Evolutionary conservation across 2,888 invertebrate genomes (phyloP).

Genomic region (Craniophora ligustri): DNA sequence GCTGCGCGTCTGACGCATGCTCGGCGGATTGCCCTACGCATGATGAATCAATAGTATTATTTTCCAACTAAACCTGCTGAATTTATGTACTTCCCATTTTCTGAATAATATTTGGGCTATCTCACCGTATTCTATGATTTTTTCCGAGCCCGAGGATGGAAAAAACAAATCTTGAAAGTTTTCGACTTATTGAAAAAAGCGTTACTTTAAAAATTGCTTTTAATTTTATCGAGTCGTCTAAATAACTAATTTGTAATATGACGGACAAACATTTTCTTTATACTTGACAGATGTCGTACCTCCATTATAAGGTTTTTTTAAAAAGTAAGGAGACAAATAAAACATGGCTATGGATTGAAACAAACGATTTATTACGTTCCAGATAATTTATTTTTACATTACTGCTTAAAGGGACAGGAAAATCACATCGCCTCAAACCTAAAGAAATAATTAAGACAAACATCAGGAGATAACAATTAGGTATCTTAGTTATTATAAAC

Average conservation of each 20-base stretch:
- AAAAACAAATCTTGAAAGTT: slow-evolving; percentile 18
- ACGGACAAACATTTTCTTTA: neutral
- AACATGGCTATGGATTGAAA: slow-evolving; percentile 66
- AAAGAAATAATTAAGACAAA: slow-evolving; percentile 17
- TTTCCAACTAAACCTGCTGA: slow-evolving; percentile 50
- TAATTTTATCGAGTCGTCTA: no score
- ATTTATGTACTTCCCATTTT: slow-evolving; percentile 48
- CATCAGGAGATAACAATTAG: slow-evolving; percentile 38
- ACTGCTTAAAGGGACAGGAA: slow-evolving; percentile 56
- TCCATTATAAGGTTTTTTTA: no score
- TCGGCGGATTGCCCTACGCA: slow-evolving; percentile 46
- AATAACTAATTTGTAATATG: no score
- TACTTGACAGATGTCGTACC: neutral
- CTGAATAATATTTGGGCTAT: slow-evolving; percentile 39
- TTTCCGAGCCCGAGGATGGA: slow-evolving; percentile 52
- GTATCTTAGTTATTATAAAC: slow-evolving; percentile 45
- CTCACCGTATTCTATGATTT: slow-evolving; percentile 33
- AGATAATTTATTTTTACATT: slow-evolving; percentile 69
- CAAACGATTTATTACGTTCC: slow-evolving; percentile 76
- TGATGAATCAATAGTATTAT: slow-evolving; percentile 56
- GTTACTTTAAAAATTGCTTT: no score
- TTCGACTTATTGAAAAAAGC: neutral
- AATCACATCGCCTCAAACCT: slow-evolving; percentile 19
- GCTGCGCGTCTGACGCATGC: slow-evolving; percentile 57
- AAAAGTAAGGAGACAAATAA: no score